Conservation (phyloP, 2,888 invertebrate genomes). For the Cinara cedri region DNA sequence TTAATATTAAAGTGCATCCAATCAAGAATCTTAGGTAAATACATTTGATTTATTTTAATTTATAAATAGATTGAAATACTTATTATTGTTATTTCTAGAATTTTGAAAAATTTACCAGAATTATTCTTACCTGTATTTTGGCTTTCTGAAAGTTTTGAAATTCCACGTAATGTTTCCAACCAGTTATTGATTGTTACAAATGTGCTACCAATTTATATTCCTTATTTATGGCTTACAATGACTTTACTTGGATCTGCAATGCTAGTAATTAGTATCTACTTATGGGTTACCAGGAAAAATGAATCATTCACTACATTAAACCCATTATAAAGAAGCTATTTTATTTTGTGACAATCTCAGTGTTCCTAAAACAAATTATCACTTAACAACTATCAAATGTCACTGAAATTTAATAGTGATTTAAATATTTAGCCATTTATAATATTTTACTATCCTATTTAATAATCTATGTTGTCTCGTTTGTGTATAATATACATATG, state of each 20-base stretch:
- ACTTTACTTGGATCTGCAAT: slow-evolving; percentile 31
- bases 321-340: neutral
- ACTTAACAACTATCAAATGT: neutral
- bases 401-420: neutral
- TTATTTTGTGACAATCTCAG: neutral
- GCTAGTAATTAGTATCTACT: slow-evolving; percentile 25
- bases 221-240: slow-evolving; percentile 43
- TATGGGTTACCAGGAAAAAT: slow-evolving; percentile 39
- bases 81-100: slow-evolving; percentile 64
- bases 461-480: neutral
- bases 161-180: slow-evolving; percentile 68
- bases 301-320: slow-evolving; percentile 28
- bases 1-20: slow-evolving; percentile 71
- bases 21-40: slow-evolving; percentile 68
- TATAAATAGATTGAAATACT: neutral
- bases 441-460: neutral
- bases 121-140: slow-evolving; percentile 79
- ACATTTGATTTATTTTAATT: slow-evolving; percentile 46
- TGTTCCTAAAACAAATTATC: slow-evolving; percentile 29
- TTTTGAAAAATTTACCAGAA: slow-evolving; percentile 72
- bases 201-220: slow-evolving; percentile 22
- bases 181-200: slow-evolving; percentile 65
- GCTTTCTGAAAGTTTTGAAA: slow-evolving; percentile 74
- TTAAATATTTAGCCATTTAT: slow-evolving; percentile 1
- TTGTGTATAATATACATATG: too few relatives aligned